phyloP scores from a whole-genome alignment of 2,797 vertebrate genomes.

The Cryptoprocta ferox region DNA sequence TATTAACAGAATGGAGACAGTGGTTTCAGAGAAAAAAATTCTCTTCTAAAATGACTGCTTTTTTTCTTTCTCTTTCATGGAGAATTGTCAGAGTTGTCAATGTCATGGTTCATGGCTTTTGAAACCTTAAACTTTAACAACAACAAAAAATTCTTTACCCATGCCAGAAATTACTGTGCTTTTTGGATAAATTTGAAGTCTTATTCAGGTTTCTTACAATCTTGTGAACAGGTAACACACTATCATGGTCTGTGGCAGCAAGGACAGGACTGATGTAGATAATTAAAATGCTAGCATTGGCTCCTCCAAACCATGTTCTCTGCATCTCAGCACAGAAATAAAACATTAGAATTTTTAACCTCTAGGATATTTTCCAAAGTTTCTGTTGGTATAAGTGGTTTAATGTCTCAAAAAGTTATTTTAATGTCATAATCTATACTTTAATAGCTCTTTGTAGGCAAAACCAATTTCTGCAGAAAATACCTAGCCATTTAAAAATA shows the following conservation, averaged over 20 bases:
- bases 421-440: background rate
- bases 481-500: constrained; percentile 25
- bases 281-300: background rate
- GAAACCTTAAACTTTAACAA: background rate
- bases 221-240: background rate
- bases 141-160: background rate
- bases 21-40: constrained; percentile 10
- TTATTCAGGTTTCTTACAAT: background rate
- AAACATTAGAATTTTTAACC: constrained; percentile 22
- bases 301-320: background rate
- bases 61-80: background rate
- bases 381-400: background rate
- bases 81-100: constrained; percentile 28
- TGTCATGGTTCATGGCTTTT: background rate
- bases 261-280: background rate
- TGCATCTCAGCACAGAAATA: background rate
- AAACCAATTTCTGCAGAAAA: constrained; percentile 39
- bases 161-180: background rate
- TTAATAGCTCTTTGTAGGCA: background rate
- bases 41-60: background rate
- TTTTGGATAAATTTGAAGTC: background rate
- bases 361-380: background rate
- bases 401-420: background rate
- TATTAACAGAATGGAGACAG: background rate
- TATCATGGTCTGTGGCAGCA: background rate